Evolutionary conservation across 2,888 invertebrate species (phyloP), one percentile per base, ranked within the genome.

Genomic region (Sialis fuliginosa): DNA sequence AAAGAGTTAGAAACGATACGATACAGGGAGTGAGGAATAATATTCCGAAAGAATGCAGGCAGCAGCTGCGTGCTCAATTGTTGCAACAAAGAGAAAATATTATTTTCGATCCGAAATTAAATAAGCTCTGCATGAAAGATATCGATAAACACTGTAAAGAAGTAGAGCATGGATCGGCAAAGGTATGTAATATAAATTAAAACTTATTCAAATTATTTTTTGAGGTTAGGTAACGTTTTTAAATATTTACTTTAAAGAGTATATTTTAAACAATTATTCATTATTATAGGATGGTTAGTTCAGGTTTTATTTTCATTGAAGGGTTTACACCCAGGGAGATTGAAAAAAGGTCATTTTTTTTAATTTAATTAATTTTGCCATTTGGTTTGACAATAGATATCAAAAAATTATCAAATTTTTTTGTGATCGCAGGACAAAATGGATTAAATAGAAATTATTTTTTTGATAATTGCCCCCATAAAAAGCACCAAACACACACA

Each of bases 11-110:
- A 52, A 88, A 93, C 60, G 91, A 93, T 60, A 88, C 89, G 1
- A 75, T 93, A 49, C 71, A 73, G 35, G 78, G 77, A 47, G 71
- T 75, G 43, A 79, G 83, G 50, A 88, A 85, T 53, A 78, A 81
- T 52, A 79, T 97, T 57, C 77, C 83, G 4, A 87, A 84, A 62
- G 85, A 86, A 22, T 98, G 96, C 60, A 75, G 91, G 33, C 88
- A 89, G 58, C 93, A 97, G 62, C 69, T 97, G 12, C 78, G 83
- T 59, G 83, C 88, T 44, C 93, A 97, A 60, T 70, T 96, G 31
- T 83, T 93, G 57, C 91, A 93, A 60, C 85, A 92, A 63, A 78
- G 89, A 52, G 95, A 96, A 67, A 89, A 77, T 59, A 83, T 90
- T 52, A 78, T 82, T 51, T 75, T 88, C 50, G 90, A 95, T 67